A percentile compares a stretch with the other conserved stretches of the same genome.
Conservation (phyloP, 2,888 invertebrate species). For the Perizoma flavofasciatum region DNA sequence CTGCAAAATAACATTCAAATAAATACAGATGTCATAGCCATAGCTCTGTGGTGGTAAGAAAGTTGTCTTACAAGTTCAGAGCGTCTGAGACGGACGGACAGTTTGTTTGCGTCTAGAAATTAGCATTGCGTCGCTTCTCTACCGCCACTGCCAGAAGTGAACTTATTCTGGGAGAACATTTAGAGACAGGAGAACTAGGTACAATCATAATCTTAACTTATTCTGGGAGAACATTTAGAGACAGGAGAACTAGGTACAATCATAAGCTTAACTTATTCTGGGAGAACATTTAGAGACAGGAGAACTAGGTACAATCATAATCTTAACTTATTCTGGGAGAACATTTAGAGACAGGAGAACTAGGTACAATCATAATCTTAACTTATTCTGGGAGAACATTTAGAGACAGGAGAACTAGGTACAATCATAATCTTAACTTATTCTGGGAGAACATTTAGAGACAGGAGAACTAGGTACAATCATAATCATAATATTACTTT, state of each 20-base stretch:
- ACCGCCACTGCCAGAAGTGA: slow-evolving; percentile 14
- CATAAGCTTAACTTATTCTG: slow-evolving; percentile 57
- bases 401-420: neutral
- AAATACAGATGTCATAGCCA: no score
- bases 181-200: neutral
- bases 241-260: no score
- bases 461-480: no score
- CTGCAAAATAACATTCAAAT: no score
- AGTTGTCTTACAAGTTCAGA: neutral
- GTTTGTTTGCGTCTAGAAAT: slow-evolving; percentile 68
- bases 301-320: no score
- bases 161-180: slow-evolving; percentile 49
- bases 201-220: slow-evolving; percentile 41
- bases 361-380: no score
- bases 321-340: slow-evolving; percentile 54
- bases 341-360: neutral
- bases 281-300: neutral
- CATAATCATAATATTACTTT: no score
- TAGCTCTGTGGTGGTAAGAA: no score
- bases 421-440: slow-evolving; percentile 41
- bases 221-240: slow-evolving; percentile 42
- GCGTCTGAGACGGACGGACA: slow-evolving; percentile 35
- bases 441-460: slow-evolving; percentile 42
- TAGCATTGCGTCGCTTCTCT: slow-evolving; percentile 55
- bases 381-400: slow-evolving; percentile 49